These are phyloP conservation scores for Metellina segmentata DNA, from an alignment of 2,888 invertebrate species.

Conservation along the genomic window DNA sequence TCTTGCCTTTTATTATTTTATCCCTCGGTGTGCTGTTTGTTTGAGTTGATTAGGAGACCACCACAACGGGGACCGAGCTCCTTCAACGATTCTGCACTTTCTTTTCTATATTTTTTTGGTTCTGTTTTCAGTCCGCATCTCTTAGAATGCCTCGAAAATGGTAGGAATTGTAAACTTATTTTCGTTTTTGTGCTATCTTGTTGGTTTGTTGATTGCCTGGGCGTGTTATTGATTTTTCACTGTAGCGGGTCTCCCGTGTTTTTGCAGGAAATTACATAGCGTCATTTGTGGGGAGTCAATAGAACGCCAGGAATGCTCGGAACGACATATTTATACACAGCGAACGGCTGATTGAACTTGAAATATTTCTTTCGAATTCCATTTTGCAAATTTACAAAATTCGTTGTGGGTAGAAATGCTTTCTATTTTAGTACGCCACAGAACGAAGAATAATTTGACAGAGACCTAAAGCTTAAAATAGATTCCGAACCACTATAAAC, in stretches of 20 bases:
- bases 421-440: too few species aligned
- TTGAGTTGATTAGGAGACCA: slow-evolving; percentile 60
- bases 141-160: background rate
- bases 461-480: too few species aligned
- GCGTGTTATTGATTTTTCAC: background rate
- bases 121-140: background rate
- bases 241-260: background rate
- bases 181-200: background rate
- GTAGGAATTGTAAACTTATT: slow-evolving; percentile 30
- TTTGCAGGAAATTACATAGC: background rate
- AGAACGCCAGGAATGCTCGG: background rate
- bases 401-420: too few species aligned
- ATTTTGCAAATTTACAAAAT: too few species aligned
- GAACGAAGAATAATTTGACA: too few species aligned
- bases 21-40: slow-evolving; percentile 56
- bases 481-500: too few species aligned
- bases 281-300: background rate
- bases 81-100: background rate
- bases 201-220: background rate
- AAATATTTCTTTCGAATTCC: too few species aligned
- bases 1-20: slow-evolving; percentile 19
- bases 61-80: slow-evolving; percentile 9
- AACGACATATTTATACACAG: background rate
- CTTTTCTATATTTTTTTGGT: too few species aligned
- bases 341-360: too few species aligned